Conservation (phyloP, 2,888 invertebrate genomes). For the Euphydryas editha region DNA sequence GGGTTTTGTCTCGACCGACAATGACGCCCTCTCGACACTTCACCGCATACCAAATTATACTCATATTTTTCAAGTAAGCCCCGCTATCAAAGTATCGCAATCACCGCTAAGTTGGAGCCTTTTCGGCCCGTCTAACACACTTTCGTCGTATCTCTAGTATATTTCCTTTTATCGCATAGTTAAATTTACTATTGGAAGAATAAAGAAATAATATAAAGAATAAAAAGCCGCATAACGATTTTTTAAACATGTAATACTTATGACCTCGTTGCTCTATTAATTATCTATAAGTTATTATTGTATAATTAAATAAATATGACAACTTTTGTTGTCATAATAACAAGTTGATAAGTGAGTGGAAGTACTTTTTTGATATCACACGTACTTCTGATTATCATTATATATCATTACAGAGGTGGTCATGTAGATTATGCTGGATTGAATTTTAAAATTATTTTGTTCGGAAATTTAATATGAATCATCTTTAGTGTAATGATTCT, state of each 20-base stretch:
- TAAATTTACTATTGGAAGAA: background rate
- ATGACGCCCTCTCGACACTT: conserved; percentile 62
- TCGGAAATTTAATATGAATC: no score
- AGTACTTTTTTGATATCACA: background rate
- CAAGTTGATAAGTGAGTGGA: background rate
- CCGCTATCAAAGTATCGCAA: conserved; percentile 63
- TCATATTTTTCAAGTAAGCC: conserved; percentile 76
- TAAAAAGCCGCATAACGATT: no score
- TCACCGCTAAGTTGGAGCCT: conserved; percentile 48
- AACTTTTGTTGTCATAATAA: conserved; percentile 2
- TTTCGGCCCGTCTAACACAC: conserved; percentile 26
- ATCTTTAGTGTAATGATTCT: no score
- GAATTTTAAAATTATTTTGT: no score
- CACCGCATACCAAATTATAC: conserved; percentile 75
- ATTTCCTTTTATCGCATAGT: background rate
- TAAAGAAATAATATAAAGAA: background rate
- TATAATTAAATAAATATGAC: background rate
- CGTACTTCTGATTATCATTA: no score
- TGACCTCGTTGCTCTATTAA: no score
- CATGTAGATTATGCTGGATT: no score
- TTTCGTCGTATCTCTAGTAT: background rate
- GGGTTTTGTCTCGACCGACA: conserved; percentile 62
- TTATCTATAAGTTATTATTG: background rate
- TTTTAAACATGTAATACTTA: background rate
- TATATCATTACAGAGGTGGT: no score